phyloP scores from a whole-genome alignment of 2,113 vertebrate genomes.

The Trinectes maculatus region DNA sequence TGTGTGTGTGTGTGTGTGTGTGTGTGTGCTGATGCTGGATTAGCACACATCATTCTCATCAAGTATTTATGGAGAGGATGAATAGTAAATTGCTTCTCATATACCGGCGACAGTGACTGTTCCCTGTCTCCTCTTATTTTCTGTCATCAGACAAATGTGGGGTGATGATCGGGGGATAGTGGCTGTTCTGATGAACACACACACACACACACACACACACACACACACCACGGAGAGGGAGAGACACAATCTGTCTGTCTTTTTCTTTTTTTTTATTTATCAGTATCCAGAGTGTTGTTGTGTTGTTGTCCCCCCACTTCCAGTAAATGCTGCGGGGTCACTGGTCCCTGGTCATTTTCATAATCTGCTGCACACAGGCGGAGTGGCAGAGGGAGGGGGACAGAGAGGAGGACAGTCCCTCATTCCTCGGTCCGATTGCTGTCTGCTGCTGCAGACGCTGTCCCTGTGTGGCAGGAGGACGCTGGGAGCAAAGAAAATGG shows the following conservation, averaged over 20 bases:
- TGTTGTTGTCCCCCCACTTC: too few relatives aligned
- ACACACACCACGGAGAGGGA: constrained; percentile 21
- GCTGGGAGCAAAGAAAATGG: constrained; percentile 62
- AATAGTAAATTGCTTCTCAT: constrained; percentile 51
- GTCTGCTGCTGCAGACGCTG: not conserved
- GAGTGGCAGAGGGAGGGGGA: constrained; percentile 22
- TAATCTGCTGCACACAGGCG: constrained; percentile 75
- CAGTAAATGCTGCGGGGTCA: constrained; percentile 82
- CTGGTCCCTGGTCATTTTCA: constrained; percentile 80
- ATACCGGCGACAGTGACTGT: constrained; percentile 20
- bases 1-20: not conserved
- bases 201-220: constrained; percentile 11
- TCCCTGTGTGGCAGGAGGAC: constrained; percentile 25
- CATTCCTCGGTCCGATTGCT: constrained; percentile 6
- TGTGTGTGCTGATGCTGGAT: constrained; percentile 22
- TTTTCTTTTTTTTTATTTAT: constrained; percentile 58
- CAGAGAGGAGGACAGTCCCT: constrained; percentile 49
- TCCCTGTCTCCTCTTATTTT: constrained; percentile 19
- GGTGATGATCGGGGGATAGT: not conserved
- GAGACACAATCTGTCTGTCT: not conserved
- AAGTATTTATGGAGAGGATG: constrained; percentile 61
- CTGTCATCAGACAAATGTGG: constrained; percentile 30
- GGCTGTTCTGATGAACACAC: constrained; percentile 33
- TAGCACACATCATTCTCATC: constrained; percentile 43
- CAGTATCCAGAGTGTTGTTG: constrained; percentile 63